Percentiles rank a stretch among this genome's conserved stretches.
Conservation (phyloP, 2,797 vertebrate species). For the Myripristis jacobus region DNA sequence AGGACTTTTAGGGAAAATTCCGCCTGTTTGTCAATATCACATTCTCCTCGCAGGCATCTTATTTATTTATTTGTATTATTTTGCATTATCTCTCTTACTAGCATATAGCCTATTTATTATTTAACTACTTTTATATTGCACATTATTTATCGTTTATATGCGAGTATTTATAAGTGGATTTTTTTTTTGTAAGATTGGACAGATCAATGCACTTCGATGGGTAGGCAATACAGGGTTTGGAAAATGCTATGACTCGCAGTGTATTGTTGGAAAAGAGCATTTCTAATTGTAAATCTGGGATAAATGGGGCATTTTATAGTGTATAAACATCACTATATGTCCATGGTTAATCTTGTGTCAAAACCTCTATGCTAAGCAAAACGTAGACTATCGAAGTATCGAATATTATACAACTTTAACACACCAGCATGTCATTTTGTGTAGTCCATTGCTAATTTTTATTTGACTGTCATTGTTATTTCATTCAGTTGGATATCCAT, state of each 20-base stretch:
- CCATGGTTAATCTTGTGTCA: slow-evolving; percentile 81
- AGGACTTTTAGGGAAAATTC: slow-evolving; percentile 73
- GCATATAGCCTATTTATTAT: slow-evolving; percentile 95
- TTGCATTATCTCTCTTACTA: slow-evolving; percentile 88
- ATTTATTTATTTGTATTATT: slow-evolving; percentile 91
- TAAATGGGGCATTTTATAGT: slow-evolving; percentile 79
- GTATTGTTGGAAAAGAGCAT: slow-evolving; percentile 71
- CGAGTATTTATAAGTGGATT: slow-evolving; percentile 94
- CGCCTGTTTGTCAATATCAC: slow-evolving; percentile 76
- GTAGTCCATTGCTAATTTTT: slow-evolving; percentile 77
- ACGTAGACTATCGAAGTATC: slow-evolving; percentile 83
- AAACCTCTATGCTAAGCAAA: slow-evolving; percentile 78
- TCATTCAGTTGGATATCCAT: slow-evolving; percentile 82
- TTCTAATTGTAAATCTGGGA: slow-evolving; percentile 80
- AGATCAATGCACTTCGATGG: slow-evolving; percentile 84
- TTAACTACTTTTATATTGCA: slow-evolving; percentile 93
- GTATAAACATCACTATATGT: slow-evolving; percentile 77
- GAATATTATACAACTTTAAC: slow-evolving; percentile 74
- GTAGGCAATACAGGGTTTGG: slow-evolving; percentile 82
- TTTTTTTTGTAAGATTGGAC: slow-evolving; percentile 89
- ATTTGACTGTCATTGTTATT: slow-evolving; percentile 80
- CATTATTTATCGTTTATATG: slow-evolving; percentile 99
- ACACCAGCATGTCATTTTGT: slow-evolving; percentile 85
- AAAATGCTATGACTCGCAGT: slow-evolving; percentile 87
- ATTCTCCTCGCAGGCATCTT: slow-evolving; percentile 83